A percentile compares a stretch with the other conserved stretches of the same genome.
Conservation (phyloP, 2,888 invertebrate genomes). For the Thereva nobilitata region DNA sequence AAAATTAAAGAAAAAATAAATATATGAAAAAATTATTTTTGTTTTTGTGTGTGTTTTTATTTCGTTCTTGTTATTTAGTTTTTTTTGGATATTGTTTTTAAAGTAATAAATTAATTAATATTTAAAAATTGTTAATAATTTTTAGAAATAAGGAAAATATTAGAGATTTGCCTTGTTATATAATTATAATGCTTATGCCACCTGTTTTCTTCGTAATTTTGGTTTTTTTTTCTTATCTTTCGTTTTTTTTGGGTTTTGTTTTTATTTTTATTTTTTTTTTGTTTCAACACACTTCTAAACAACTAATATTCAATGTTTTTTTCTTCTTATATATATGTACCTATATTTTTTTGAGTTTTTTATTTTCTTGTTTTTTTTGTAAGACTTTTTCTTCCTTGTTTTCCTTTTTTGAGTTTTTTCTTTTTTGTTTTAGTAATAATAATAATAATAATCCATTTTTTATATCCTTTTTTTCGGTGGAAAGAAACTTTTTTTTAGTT, state of each 20-base stretch:
- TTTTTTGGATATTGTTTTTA: no score
- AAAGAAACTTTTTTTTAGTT: conserved; percentile 10
- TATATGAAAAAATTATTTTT: background rate
- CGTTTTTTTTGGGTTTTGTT: background rate
- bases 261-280: background rate
- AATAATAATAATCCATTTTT: background rate
- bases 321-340: conserved; percentile 20
- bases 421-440: background rate
- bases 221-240: conserved; percentile 13
- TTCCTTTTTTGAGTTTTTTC: background rate
- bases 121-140: conserved; percentile 14
- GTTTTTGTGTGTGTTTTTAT: no score
- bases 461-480: conserved; percentile 7
- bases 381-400: background rate
- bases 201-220: conserved; percentile 3
- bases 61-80: no score
- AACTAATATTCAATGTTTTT: conserved; percentile 23
- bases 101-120: background rate
- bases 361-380: background rate
- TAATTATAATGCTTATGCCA: conserved; percentile 28
- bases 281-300: conserved; percentile 28
- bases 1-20: conserved; percentile 2
- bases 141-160: conserved; percentile 17
- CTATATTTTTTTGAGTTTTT: conserved; percentile 7
- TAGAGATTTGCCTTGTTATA: conserved; percentile 13